These are phyloP conservation scores for Drosophila parthenogenetica DNA, from an alignment of 2,888 invertebrate species.

Conservation along the genomic window DNA sequence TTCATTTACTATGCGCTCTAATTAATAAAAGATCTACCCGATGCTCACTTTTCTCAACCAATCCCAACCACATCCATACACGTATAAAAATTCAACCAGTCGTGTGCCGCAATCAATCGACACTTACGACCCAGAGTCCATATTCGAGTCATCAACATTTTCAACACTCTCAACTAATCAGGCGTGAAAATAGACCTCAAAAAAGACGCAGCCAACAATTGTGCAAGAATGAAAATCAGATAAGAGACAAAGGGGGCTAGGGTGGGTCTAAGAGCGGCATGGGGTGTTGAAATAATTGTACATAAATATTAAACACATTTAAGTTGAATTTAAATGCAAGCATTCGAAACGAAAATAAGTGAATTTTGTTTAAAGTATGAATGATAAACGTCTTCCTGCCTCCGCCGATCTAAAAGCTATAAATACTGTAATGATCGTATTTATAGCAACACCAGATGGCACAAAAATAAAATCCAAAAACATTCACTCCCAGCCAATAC, in stretches of 20 bases:
- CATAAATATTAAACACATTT: constrained; percentile 42
- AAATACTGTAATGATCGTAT: constrained; percentile 45
- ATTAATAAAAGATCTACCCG: constrained; percentile 9
- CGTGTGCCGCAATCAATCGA: constrained; percentile 71
- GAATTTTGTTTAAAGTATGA: constrained; percentile 8
- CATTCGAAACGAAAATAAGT: constrained; percentile 4
- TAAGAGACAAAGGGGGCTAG: background rate
- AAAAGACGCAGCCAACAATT: constrained; percentile 43
- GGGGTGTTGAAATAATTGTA: constrained; percentile 59
- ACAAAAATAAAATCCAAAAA: constrained; percentile 21
- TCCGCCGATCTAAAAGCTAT: constrained; percentile 17
- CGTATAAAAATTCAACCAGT: constrained; percentile 20
- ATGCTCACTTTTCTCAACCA: background rate
- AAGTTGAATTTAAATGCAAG: constrained; percentile 16
- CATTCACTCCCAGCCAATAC: constrained; percentile 1
- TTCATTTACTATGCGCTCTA: background rate
- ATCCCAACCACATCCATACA: background rate
- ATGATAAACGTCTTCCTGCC: background rate
- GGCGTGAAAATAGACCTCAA: constrained; percentile 62
- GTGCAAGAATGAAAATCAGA: constrained; percentile 35
- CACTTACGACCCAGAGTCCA: constrained; percentile 44
- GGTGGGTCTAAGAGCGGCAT: background rate
- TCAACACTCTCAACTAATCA: constrained; percentile 73
- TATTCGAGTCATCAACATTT: constrained; percentile 57
- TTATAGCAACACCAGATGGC: constrained; percentile 53